A percentile compares a stretch with the other conserved stretches of the same genome.
Evolutionary conservation across 2,113 vertebrate species (phyloP).

Genomic region (Fulmarus glacialis): DNA sequence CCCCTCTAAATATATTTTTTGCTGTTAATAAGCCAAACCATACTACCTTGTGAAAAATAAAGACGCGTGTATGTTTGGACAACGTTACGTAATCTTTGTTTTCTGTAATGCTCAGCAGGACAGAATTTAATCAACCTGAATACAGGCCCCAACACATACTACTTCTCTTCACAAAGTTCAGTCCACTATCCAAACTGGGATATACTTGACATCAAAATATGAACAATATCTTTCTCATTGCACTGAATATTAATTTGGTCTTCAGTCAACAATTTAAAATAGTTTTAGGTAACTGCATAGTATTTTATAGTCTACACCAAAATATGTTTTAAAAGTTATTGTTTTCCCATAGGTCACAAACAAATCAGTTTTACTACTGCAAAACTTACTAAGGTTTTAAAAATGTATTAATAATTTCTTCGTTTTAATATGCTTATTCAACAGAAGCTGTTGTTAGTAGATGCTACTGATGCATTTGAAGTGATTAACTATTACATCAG

Average conservation of each 20-base stretch:
- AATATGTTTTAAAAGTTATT: not conserved
- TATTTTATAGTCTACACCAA: not conserved
- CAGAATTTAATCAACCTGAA: not conserved
- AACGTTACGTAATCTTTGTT: not conserved
- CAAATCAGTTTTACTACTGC: not conserved
- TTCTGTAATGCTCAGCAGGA: not conserved
- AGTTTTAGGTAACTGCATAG: not conserved
- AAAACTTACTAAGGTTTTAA: not conserved
- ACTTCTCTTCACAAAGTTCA: conserved; percentile 18
- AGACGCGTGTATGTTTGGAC: not conserved
- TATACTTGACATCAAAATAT: conserved; percentile 9
- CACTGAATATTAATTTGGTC: not conserved
- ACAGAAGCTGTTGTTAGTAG: not conserved
- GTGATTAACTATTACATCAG: conserved; percentile 19
- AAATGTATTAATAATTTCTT: not conserved
- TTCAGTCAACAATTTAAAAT: conserved; percentile 28
- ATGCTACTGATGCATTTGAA: conserved; percentile 4
- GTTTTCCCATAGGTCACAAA: not conserved
- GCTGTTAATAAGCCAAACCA: not conserved
- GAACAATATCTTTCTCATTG: conserved; percentile 4
- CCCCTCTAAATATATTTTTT: not conserved
- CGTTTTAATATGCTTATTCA: conserved; percentile 15
- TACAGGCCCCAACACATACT: not conserved
- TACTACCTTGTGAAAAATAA: not conserved
- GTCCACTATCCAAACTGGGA: not conserved